Evolutionary conservation across 1,140 invertebrate species (phyloP).

Genomic region (Drosophila sturtevanti): DNA sequence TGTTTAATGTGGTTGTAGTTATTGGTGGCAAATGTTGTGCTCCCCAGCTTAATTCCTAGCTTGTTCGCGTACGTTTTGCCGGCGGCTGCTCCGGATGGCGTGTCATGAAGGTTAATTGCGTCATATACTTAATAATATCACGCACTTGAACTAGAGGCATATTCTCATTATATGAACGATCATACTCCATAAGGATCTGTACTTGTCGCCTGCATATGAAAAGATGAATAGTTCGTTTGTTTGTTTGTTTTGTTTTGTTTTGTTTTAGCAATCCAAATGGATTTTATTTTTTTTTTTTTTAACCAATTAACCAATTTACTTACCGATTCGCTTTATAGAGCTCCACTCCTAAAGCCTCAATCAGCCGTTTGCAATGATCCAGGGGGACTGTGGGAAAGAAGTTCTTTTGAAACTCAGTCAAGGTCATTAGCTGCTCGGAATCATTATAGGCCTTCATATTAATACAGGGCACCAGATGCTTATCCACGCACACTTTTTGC

Average conservation of each 20-base stretch:
- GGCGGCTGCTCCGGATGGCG: constrained; percentile 79
- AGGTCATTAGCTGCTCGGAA: constrained; percentile 90
- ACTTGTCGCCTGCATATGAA: constrained; percentile 86
- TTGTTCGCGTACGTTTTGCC: constrained; percentile 77
- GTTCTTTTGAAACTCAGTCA: constrained; percentile 90
- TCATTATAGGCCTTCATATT: constrained; percentile 93
- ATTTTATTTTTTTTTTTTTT: too few relatives aligned
- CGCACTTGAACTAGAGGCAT: constrained; percentile 90
- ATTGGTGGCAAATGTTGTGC: constrained; percentile 76
- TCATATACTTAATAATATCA: constrained; percentile 92
- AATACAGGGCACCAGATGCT: constrained; percentile 91
- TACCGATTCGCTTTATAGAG: constrained; percentile 92
- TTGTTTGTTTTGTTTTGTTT: too few relatives aligned
- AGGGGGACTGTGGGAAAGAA: constrained; percentile 90
- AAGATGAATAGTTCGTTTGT: background rate
- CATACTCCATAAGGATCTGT: constrained; percentile 88
- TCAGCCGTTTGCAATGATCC: constrained; percentile 89
- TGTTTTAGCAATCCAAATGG: too few relatives aligned
- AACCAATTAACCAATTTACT: constrained; percentile 75
- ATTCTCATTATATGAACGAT: constrained; percentile 87
- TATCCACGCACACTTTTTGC: constrained; percentile 90
- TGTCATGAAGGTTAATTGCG: constrained; percentile 93
- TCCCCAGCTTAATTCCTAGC: constrained; percentile 83
- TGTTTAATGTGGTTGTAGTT: constrained; percentile 9
- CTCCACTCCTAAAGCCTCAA: constrained; percentile 90